These are phyloP conservation scores for Caiman crocodilus DNA, from an alignment of 2,797 vertebrate species.

Conservation along the genomic window DNA sequence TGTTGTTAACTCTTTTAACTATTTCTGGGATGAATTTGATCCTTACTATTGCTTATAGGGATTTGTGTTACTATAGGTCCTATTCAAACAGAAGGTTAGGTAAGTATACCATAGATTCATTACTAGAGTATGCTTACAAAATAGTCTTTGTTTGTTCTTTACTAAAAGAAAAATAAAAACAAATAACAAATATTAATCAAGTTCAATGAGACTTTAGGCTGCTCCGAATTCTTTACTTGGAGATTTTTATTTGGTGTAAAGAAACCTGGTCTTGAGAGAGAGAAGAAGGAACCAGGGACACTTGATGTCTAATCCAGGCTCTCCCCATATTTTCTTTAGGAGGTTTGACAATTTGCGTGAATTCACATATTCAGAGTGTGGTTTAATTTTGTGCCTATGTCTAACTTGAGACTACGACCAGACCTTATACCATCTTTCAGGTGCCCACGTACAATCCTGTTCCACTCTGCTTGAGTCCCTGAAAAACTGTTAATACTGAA, in stretches of 20 bases:
- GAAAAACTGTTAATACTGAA: neutral
- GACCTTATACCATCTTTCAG: neutral
- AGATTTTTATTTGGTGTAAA: neutral
- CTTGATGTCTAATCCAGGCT: neutral
- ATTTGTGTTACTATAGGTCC: neutral
- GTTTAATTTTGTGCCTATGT: constrained; percentile 36
- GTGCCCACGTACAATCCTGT: constrained; percentile 3
- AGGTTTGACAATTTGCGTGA: neutral
- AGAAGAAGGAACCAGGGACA: neutral
- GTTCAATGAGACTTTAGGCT: neutral
- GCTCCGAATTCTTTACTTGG: neutral
- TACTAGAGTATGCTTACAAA: neutral
- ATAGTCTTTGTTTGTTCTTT: neutral
- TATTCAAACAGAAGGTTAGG: neutral
- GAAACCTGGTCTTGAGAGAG: rapidly evolving
- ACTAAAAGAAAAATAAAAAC: neutral
- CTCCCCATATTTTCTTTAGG: neutral
- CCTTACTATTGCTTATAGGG: neutral
- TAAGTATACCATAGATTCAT: neutral
- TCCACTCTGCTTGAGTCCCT: constrained; percentile 46
- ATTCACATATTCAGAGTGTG: neutral
- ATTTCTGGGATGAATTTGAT: neutral
- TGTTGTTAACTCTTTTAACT: neutral
- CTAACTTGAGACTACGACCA: constrained; percentile 19
- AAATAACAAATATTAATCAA: neutral